phyloP scores from a whole-genome alignment of 2,888 invertebrate genomes.

The Sicus ferrugineus region DNA sequence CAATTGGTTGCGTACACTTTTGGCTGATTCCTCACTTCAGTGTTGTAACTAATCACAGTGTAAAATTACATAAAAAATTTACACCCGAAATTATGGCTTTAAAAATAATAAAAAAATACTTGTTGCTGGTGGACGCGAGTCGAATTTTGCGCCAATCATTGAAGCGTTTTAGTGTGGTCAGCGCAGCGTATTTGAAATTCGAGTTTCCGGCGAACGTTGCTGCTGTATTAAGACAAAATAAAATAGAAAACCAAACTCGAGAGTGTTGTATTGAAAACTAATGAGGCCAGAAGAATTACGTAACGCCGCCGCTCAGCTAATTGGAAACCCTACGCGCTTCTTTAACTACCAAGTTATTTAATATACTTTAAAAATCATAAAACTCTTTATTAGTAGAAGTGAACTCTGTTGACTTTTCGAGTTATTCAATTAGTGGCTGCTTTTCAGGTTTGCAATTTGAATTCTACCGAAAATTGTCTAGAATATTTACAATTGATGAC shows the following conservation, averaged over 20 bases:
- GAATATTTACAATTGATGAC: no score
- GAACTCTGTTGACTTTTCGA: background rate
- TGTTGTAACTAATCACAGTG: background rate
- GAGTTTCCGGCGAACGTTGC: conserved; percentile 12
- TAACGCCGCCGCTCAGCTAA: background rate
- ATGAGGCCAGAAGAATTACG: background rate
- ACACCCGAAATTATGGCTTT: background rate
- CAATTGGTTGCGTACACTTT: conserved; percentile 8
- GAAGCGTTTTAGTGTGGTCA: background rate
- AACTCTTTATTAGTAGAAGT: background rate
- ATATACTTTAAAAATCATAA: background rate
- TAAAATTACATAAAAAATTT: no score
- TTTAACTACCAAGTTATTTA: background rate
- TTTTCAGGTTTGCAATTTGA: no score
- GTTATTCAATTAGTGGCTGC: no score
- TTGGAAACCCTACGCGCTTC: no score
- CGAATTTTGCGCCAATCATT: background rate
- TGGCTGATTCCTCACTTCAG: background rate
- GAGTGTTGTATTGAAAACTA: background rate
- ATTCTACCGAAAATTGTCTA: no score
- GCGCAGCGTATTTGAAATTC: background rate
- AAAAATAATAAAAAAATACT: background rate
- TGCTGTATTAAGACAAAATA: background rate
- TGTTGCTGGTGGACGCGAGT: background rate
- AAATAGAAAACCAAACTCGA: background rate